phyloP scores from a whole-genome alignment of 2,113 vertebrate species.

The Phaethon lepturus region DNA sequence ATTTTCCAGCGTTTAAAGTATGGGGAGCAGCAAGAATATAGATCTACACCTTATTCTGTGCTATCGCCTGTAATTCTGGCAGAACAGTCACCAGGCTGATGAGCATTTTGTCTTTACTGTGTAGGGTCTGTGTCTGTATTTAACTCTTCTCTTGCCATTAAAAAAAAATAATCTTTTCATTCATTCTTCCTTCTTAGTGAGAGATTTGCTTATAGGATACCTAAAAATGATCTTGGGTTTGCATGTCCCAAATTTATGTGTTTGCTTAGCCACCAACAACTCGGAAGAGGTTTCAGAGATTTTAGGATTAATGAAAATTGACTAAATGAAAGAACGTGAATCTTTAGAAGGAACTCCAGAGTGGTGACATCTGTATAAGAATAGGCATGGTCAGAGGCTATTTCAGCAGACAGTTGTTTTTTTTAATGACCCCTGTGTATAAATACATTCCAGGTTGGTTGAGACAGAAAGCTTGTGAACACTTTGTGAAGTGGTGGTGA shows the following conservation, averaged over 20 bases:
- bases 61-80: background rate
- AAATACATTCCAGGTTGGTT: background rate
- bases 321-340: background rate
- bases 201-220: background rate
- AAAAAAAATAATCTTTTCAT: background rate
- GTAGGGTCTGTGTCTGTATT: background rate
- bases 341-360: background rate
- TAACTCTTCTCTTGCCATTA: background rate
- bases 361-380: background rate
- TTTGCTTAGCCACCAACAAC: background rate
- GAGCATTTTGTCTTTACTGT: background rate
- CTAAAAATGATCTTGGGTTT: background rate
- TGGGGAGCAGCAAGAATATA: background rate
- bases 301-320: background rate
- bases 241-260: background rate
- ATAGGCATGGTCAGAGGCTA: background rate
- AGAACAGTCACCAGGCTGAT: background rate
- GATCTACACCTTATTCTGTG: background rate
- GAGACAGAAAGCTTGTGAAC: background rate
- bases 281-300: background rate
- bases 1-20: background rate
- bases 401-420: background rate
- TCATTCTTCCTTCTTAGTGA: background rate
- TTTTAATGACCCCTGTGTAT: background rate
- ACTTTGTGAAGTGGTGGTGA: background rate